Conservation (phyloP, 2,113 vertebrate genomes). For the Sakesphorus luctuosus region DNA sequence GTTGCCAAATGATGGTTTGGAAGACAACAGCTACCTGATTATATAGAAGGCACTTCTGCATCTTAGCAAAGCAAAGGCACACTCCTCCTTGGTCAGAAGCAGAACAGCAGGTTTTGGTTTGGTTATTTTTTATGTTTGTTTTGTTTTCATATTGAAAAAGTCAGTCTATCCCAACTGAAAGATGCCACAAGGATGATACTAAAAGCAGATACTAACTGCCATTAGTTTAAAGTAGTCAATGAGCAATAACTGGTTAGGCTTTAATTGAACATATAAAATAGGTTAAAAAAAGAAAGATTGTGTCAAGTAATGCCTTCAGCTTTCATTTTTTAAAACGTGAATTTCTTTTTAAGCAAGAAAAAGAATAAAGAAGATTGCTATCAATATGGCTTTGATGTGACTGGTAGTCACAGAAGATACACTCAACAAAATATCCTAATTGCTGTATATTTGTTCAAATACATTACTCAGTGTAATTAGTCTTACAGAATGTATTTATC, state of each 20-base stretch:
- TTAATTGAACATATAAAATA: background rate
- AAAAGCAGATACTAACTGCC: background rate
- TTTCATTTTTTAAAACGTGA: background rate
- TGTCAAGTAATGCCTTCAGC: background rate
- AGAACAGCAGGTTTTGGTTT: background rate
- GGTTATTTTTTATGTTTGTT: background rate
- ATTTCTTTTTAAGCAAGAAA: background rate
- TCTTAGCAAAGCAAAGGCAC: background rate
- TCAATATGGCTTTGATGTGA: background rate
- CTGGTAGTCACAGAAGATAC: background rate
- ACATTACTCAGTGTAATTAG: background rate
- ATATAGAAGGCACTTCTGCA: background rate
- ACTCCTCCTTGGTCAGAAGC: background rate
- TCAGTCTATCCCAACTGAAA: background rate
- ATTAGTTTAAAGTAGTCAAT: background rate
- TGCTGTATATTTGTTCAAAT: slow-evolving; percentile 2
- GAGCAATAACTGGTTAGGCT: background rate
- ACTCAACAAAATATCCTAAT: slow-evolving; percentile 10
- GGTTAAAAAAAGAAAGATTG: background rate
- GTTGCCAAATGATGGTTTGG: background rate
- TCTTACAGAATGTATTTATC: background rate
- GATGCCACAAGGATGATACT: background rate
- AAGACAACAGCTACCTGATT: background rate
- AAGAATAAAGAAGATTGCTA: background rate
- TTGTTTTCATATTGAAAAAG: background rate